Conservation (phyloP, 30 jellyfish, hydroid and myxozoan genomes). For the Aurelia sp. region DNA sequence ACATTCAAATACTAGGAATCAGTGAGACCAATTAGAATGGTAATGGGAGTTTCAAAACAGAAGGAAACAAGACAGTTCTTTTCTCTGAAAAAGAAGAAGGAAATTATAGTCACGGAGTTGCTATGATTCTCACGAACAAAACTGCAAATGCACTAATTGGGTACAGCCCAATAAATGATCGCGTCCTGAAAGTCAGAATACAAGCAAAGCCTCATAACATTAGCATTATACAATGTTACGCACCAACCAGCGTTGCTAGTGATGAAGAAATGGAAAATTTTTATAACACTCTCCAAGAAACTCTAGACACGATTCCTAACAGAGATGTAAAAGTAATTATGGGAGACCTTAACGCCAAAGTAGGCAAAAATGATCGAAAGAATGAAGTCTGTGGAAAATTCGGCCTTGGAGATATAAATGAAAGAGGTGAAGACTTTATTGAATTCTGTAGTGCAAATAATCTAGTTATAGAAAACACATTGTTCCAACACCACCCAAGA, state of each 20-base stretch:
- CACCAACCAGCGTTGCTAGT: slow-evolving; percentile 19
- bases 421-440: slow-evolving; percentile 33
- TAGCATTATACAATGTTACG: slow-evolving; percentile 22
- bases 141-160: slow-evolving; percentile 19
- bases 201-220: slow-evolving; percentile 37
- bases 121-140: slow-evolving; percentile 4
- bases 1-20: slow-evolving; percentile 11
- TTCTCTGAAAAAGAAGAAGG: slow-evolving; percentile 37
- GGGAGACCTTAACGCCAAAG: too few species aligned
- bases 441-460: too few species aligned
- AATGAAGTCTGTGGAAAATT: slow-evolving; percentile 1
- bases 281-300: slow-evolving; percentile 16
- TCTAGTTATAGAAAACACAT: too few species aligned
- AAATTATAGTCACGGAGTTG: slow-evolving; percentile 49
- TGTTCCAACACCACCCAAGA: too few species aligned
- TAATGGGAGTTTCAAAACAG: slow-evolving; percentile 1
- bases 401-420: slow-evolving; percentile 46
- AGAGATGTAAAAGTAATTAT: too few species aligned
- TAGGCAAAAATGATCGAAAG: neutral
- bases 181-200: slow-evolving; percentile 20
- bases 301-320: slow-evolving; percentile 8
- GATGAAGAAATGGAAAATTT: slow-evolving; percentile 31
- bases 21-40: slow-evolving; percentile 22
- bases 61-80: neutral
- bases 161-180: slow-evolving; percentile 27